Percentiles rank a stretch among this genome's conserved stretches.
Conservation (phyloP, 2,113 vertebrate species). For the Fukomys damarensis region DNA sequence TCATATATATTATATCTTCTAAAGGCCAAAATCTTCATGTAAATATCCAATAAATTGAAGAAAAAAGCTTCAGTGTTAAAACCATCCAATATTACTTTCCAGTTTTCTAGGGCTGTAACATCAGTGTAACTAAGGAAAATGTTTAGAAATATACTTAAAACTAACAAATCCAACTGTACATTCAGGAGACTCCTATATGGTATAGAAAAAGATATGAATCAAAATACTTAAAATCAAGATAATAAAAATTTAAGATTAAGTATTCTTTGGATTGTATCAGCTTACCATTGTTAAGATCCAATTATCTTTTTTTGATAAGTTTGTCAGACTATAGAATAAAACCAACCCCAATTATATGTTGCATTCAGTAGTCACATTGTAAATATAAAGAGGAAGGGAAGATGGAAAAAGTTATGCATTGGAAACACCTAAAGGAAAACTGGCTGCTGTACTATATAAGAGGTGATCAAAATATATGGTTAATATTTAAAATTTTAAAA, state of each 20-base stretch:
- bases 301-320: background rate
- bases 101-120: background rate
- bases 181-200: too few species aligned
- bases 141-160: background rate
- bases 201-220: background rate
- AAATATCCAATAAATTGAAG: background rate
- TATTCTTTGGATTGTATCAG: background rate
- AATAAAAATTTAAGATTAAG: background rate
- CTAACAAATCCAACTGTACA: background rate
- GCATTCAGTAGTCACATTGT: slow-evolving; percentile 3
- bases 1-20: too few species aligned
- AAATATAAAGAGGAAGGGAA: background rate
- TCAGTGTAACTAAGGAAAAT: background rate
- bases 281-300: background rate
- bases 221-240: background rate
- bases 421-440: background rate
- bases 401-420: background rate
- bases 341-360: background rate
- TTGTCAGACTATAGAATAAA: background rate
- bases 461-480: background rate
- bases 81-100: background rate
- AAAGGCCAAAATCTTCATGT: background rate
- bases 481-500: background rate
- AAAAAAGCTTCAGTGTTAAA: background rate
- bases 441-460: background rate